These are phyloP conservation scores for Parambassis ranga DNA, from an alignment of 2,797 vertebrate genomes.

Conservation along the genomic window DNA sequence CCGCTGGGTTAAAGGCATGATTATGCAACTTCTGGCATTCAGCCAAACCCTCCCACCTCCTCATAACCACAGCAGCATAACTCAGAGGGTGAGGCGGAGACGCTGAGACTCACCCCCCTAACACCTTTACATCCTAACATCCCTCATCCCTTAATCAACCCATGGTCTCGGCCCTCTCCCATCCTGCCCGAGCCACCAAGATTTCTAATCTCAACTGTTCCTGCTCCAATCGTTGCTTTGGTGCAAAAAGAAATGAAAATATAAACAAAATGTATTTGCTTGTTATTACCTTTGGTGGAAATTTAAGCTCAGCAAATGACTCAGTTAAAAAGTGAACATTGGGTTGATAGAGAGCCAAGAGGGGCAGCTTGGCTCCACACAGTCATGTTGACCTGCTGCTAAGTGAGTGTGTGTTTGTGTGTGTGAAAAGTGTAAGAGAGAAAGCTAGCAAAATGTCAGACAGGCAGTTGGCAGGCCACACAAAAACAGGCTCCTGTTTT, in stretches of 20 bases:
- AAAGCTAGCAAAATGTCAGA: constrained; percentile 66
- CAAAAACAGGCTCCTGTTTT: constrained; percentile 76
- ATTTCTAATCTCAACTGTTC: too few relatives aligned
- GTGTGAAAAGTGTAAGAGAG: constrained; percentile 15
- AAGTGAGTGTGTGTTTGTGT: constrained; percentile 11
- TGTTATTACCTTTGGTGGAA: constrained; percentile 42
- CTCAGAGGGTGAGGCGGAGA: constrained; percentile 33
- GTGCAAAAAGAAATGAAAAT: constrained; percentile 12
- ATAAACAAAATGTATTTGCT: constrained; percentile 25
- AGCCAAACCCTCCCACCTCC: constrained; percentile 48
- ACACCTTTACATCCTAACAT: constrained; percentile 21
- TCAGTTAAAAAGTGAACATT: constrained; percentile 32
- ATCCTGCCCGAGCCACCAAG: not conserved
- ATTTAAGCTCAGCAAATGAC: constrained; percentile 49
- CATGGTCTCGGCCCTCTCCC: not conserved
- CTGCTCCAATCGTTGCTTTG: too few relatives aligned
- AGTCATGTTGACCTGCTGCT: constrained; percentile 50
- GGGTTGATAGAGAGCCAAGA: constrained; percentile 25
- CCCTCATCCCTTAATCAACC: constrained; percentile 4
- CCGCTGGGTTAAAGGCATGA: constrained; percentile 56
- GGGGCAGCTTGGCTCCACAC: constrained; percentile 11
- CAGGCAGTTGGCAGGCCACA: constrained; percentile 66
- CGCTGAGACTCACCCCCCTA: not conserved
- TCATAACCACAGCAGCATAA: constrained; percentile 44
- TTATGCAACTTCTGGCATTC: constrained; percentile 64